phyloP scores from a whole-genome alignment of 1,140 invertebrate species.

The Aricia agestis region DNA sequence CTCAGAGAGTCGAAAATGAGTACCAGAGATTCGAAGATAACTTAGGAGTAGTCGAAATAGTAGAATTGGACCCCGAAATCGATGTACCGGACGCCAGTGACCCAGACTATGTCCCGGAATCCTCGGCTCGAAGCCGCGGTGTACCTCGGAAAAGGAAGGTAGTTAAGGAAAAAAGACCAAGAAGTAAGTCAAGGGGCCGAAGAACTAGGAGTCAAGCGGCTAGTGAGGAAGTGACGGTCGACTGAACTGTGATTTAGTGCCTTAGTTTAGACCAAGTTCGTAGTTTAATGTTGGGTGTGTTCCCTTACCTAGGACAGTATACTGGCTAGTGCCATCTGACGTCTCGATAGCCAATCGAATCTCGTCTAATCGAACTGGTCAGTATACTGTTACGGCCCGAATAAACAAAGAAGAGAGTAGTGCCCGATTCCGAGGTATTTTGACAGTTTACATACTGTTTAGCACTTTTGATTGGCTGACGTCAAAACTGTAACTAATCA shows the following conservation, averaged over 20 bases:
- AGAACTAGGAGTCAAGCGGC: constrained; percentile 58
- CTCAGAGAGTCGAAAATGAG: constrained; percentile 50
- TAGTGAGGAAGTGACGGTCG: constrained; percentile 47
- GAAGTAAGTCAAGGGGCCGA: constrained; percentile 58
- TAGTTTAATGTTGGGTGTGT: no score
- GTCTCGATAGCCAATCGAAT: no score
- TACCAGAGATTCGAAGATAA: constrained; percentile 43
- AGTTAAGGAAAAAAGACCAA: constrained; percentile 48
- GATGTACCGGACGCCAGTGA: constrained; percentile 41
- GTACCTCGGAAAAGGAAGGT: constrained; percentile 56
- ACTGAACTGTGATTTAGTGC: constrained; percentile 61
- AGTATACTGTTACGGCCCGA: no score
- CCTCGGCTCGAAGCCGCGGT: constrained; percentile 54
- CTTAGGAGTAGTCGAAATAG: constrained; percentile 57
- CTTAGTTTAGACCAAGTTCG: not conserved
- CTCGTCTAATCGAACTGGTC: no score
- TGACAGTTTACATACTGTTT: not conserved
- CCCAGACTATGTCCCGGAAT: constrained; percentile 53
- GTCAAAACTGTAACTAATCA: no score
- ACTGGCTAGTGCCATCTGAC: no score
- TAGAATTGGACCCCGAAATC: constrained; percentile 47
- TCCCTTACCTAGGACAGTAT: no score
- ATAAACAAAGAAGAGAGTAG: no score
- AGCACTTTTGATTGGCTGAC: constrained; percentile 22
- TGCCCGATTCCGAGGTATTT: no score